These are phyloP conservation scores for Pocillopora grandis DNA, from an alignment of 92 coral and sea anemone genomes.

Conservation along the genomic window DNA sequence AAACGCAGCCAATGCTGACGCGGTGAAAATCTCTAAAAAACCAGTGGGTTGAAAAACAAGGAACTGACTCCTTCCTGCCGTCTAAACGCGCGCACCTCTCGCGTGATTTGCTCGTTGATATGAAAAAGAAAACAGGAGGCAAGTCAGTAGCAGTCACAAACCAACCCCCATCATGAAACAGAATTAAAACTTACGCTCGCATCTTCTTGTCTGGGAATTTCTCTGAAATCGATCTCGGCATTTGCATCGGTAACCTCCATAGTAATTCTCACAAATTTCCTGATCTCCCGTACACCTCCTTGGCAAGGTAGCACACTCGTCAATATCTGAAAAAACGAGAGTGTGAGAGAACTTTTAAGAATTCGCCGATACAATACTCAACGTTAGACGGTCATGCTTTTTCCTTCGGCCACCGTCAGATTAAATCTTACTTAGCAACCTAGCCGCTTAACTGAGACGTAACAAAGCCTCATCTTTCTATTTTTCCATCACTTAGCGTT, in stretches of 20 bases:
- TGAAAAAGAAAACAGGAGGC: too few relatives aligned
- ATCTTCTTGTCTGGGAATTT: constrained; percentile 14
- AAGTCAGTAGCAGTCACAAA: too few relatives aligned
- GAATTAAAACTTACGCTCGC: constrained; percentile 30
- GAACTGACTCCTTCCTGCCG: too few relatives aligned
- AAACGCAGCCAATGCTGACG: too few relatives aligned
- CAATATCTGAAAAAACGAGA: constrained; percentile 19
- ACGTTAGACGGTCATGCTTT: background rate
- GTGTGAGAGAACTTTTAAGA: background rate
- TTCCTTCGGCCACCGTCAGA: too few relatives aligned
- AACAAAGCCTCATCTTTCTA: background rate
- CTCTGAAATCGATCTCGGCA: constrained; percentile 29
- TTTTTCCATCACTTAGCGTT: too few relatives aligned
- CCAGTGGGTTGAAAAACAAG: too few relatives aligned
- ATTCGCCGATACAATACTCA: background rate
- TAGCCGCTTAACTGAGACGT: background rate
- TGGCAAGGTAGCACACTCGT: constrained; percentile 16
- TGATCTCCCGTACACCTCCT: constrained; percentile 39
- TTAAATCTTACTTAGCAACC: too few relatives aligned
- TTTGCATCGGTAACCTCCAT: constrained; percentile 28
- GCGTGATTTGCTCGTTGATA: too few relatives aligned
- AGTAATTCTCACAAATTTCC: constrained; percentile 25
- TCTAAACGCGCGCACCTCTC: too few relatives aligned
- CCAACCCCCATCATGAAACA: too few relatives aligned
- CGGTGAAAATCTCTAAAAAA: too few relatives aligned